Conservation (phyloP, 2,113 vertebrate species). For the Crotalus viridis region DNA sequence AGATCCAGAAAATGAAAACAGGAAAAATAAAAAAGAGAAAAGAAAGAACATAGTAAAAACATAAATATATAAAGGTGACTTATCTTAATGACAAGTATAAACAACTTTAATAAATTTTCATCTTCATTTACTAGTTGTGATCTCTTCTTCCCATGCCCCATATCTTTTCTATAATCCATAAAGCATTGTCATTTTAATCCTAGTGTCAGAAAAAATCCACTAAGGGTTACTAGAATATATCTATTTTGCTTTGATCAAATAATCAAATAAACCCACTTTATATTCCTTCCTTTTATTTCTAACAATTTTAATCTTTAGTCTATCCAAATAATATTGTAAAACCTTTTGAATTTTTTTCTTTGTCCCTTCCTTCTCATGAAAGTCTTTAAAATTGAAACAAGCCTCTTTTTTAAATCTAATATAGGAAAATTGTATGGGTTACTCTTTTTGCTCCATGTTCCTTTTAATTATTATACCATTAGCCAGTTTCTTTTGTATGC, state of each 20-base stretch:
- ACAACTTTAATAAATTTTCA: not conserved
- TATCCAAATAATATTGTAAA: not conserved
- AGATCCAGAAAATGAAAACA: not conserved
- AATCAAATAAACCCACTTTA: not conserved
- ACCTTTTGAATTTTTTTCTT: not conserved
- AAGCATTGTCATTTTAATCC: not conserved
- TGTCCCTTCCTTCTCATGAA: not conserved
- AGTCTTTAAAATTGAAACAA: not conserved
- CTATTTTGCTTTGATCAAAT: not conserved
- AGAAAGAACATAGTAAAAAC: not conserved
- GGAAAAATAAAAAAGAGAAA: not conserved
- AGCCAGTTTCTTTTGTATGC: not conserved
- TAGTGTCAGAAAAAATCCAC: not conserved
- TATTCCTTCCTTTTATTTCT: not conserved
- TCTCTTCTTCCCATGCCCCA: not conserved
- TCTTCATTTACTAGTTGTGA: not conserved
- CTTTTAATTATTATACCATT: not conserved
- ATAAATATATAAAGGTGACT: not conserved
- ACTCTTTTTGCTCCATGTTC: not conserved
- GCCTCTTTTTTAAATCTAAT: not conserved
- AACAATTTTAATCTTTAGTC: not conserved
- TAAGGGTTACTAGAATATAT: not conserved
- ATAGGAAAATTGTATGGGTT: not conserved
- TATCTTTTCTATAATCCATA: not conserved
- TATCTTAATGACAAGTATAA: not conserved